Evolutionary conservation across 1,140 invertebrate species (phyloP), one percentile per base, ranked within the genome.

Genomic region (Drosophila saltans): DNA sequence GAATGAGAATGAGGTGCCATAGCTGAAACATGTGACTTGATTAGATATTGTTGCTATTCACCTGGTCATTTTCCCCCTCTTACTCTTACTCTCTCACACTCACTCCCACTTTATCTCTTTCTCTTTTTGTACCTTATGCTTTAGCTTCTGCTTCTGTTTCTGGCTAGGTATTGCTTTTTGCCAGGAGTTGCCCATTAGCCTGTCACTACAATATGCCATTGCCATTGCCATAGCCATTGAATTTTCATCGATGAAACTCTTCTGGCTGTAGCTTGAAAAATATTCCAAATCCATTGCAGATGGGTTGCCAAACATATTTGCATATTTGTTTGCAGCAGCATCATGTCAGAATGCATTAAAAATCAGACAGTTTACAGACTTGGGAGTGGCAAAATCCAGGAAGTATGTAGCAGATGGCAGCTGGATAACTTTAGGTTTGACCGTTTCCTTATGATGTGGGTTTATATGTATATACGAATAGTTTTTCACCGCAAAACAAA

Each of bases 311-410:
- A 36, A 58, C 75, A 88, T 52, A 52, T 88, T 88, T 88, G 83
- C 83, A 88, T 88, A 88, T 86, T 86, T 86, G 82, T 86, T 88
- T 86, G 75, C 62, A 88, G 75, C 62, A 88, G 79, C 80, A 70
- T 73, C 72, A 79, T 88, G 79, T 79, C 83, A 71, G 66, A 79
- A 82, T 82, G 72, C 83, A 79, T 82, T 77, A 79, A 82, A 88
- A 62, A 59, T 59, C 57, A 59, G 57, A 21, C 57, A 59, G 36
- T 48, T 68, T 52, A 69, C 67, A 30, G 45, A 28, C 57, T 55
- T 55, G 43, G 45, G 62, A 69, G 66, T 30, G 41, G 21, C 16
- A 43, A 43, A 60, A 28, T 21, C 28, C 21, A 26, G 16, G 16
- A 11, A 10, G 9, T 1, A 10, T 7, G n/a, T 21, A 26, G 21